phyloP scores from a whole-genome alignment of 2,113 vertebrate genomes.

The Sceloporus undulatus region DNA sequence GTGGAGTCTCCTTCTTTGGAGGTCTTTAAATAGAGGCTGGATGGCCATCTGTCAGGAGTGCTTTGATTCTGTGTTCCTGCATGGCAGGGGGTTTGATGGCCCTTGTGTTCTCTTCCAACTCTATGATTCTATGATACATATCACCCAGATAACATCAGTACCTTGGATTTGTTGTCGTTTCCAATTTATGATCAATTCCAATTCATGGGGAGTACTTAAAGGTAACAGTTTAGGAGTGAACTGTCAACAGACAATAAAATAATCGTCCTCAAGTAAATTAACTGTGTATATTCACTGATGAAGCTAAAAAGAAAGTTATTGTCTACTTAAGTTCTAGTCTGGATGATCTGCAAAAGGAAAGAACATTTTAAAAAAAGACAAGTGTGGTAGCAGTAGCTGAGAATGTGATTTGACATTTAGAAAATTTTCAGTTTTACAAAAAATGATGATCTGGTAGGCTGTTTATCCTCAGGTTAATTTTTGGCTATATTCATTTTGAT shows the following conservation, averaged over 20 bases:
- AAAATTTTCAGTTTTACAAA: conserved; percentile 62
- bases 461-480: conserved; percentile 60
- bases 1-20: no score
- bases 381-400: conserved; percentile 13
- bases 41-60: no score
- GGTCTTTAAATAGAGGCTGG: no score
- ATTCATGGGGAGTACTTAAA: neutral
- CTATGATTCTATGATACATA: no score
- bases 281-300: conserved; percentile 1
- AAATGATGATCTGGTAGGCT: conserved; percentile 59
- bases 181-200: no score
- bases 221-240: neutral
- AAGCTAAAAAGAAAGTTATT: conserved; percentile 18
- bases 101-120: no score
- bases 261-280: conserved; percentile 23
- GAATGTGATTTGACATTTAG: conserved; percentile 62
- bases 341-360: accelerated
- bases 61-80: no score
- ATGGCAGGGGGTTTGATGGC: no score
- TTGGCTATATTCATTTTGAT: conserved; percentile 64
- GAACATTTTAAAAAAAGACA: neutral
- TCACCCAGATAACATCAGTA: no score
- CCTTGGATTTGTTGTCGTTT: no score
- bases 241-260: neutral
- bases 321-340: conserved; percentile 28